A percentile compares a stretch with the other conserved stretches of the same genome.
Conservation (phyloP, 2,797 vertebrate species). For the Lacerta agilis region DNA sequence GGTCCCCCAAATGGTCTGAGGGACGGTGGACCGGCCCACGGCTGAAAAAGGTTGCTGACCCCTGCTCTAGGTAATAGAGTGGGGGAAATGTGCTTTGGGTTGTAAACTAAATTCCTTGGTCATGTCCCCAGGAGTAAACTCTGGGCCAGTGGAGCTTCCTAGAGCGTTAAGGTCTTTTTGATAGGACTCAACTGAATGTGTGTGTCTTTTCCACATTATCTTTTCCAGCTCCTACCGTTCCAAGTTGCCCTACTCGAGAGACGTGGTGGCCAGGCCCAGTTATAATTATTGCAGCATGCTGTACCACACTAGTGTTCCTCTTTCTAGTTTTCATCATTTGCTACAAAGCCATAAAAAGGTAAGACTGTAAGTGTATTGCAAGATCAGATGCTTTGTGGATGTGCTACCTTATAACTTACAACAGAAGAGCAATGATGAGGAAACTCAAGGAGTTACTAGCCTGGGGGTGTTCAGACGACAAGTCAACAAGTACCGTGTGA, state of each 20-base stretch:
- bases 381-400: background rate
- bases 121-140: accelerated
- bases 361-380: constrained; percentile 51
- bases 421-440: background rate
- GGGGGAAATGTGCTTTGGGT: background rate
- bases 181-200: constrained; percentile 43
- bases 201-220: constrained; percentile 47
- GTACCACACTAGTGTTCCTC: constrained; percentile 88
- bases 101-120: background rate
- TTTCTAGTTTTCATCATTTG: constrained; percentile 94
- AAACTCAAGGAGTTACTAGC: background rate
- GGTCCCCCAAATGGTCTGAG: too few species aligned
- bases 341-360: constrained; percentile 99
- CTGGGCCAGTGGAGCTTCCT: background rate
- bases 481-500: background rate
- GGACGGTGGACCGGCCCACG: too few species aligned
- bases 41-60: too few species aligned
- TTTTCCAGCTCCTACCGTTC: constrained; percentile 83
- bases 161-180: background rate
- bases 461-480: background rate
- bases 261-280: constrained; percentile 93
- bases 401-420: too few species aligned
- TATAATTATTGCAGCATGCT: constrained; percentile 88
- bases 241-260: constrained; percentile 78
- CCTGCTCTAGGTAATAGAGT: too few species aligned